phyloP scores from a whole-genome alignment of 2,113 vertebrate genomes.

The Paratilapia polleni region DNA sequence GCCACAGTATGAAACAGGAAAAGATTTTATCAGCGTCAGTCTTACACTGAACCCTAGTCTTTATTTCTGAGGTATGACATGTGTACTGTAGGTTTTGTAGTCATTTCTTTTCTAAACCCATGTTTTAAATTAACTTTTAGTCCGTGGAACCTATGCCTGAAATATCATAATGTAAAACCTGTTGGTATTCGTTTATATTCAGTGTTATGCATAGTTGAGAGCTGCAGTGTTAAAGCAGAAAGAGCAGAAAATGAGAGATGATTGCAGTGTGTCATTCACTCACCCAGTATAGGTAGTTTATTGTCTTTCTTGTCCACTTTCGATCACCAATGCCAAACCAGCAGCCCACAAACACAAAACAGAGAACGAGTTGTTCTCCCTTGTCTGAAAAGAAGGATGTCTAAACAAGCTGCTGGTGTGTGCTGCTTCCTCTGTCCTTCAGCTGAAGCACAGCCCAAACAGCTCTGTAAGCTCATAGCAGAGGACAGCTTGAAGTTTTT shows the following conservation, averaged over 20 bases:
- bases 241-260: slow-evolving; percentile 7
- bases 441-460: background rate
- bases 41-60: background rate
- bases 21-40: background rate
- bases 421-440: slow-evolving; percentile 35
- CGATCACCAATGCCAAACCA: slow-evolving; percentile 49
- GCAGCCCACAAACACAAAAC: slow-evolving; percentile 60
- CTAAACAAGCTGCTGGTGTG: slow-evolving; percentile 29
- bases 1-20: background rate
- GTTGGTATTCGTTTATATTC: background rate
- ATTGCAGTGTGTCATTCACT: slow-evolving; percentile 40
- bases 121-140: background rate
- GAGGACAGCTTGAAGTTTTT: background rate
- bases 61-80: background rate
- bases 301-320: slow-evolving; percentile 48
- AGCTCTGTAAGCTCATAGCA: background rate
- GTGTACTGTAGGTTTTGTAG: background rate
- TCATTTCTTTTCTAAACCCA: background rate
- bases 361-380: slow-evolving; percentile 60
- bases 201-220: background rate
- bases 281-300: slow-evolving; percentile 49
- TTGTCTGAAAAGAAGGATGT: slow-evolving; percentile 21
- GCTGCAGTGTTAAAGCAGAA: background rate
- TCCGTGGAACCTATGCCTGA: background rate
- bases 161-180: background rate